These are phyloP conservation scores for Creontiades dilutus DNA, from an alignment of 2,888 invertebrate species.

Conservation along the genomic window DNA sequence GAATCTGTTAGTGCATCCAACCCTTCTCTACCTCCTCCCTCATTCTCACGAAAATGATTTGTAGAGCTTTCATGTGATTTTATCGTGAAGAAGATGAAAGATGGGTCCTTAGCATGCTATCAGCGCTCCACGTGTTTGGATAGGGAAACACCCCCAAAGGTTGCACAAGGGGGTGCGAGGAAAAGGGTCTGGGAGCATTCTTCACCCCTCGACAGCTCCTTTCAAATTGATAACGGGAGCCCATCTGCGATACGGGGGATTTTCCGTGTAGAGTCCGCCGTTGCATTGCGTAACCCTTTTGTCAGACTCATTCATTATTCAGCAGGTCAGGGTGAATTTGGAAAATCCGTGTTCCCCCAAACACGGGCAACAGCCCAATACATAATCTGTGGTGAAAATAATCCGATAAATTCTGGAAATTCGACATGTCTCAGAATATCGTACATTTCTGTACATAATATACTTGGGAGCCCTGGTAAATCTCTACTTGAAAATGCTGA, in stretches of 20 bases:
- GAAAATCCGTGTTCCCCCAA: neutral
- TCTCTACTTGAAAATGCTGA: no score
- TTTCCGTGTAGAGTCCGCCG: neutral
- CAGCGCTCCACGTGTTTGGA: conserved; percentile 66
- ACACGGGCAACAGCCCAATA: neutral
- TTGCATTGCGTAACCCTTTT: conserved; percentile 39
- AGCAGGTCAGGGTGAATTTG: conserved; percentile 21
- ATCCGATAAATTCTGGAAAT: no score
- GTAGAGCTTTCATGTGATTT: conserved; percentile 64
- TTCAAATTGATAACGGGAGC: conserved; percentile 54
- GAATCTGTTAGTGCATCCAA: conserved; percentile 7
- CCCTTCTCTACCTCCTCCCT: neutral
- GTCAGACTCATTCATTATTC: conserved; percentile 12
- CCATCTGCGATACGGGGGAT: neutral
- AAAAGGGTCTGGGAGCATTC: neutral
- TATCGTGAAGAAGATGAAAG: conserved; percentile 69
- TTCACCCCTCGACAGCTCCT: conserved; percentile 54
- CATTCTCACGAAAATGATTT: conserved; percentile 67
- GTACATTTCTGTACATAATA: no score
- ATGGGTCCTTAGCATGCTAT: conserved; percentile 69
- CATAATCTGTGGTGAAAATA: neutral
- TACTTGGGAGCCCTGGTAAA: no score
- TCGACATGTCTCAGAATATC: no score
- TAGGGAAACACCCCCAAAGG: conserved; percentile 36
- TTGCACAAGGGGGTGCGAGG: conserved; percentile 1